Conservation (phyloP, 2,888 invertebrate genomes). For the Phanerotoma sp. region DNA sequence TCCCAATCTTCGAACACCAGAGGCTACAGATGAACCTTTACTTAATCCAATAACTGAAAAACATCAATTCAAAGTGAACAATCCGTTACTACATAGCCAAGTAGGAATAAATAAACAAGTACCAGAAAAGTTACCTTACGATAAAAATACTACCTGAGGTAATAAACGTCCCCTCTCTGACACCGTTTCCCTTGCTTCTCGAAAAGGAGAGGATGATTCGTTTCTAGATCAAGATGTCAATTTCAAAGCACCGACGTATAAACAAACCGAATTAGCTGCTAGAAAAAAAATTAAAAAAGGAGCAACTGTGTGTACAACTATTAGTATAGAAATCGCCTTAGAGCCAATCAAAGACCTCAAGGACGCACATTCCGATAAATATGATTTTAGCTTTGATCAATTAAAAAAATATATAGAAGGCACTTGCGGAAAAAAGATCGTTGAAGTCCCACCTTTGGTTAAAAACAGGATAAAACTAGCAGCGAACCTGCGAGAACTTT, state of each 20-base stretch:
- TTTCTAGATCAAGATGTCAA: no score
- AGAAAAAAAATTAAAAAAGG: no score
- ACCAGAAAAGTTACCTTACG: no score
- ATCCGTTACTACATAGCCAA: neutral
- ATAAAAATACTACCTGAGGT: no score
- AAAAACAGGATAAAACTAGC: neutral
- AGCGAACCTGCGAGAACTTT: neutral
- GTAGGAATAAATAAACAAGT: no score
- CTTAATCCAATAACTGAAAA: no score
- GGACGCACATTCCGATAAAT: neutral
- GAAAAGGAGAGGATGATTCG: no score
- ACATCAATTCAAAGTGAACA: neutral
- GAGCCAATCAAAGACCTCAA: neutral
- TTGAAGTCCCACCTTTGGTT: neutral
- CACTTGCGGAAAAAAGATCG: neutral
- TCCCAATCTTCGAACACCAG: neutral
- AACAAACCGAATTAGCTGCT: no score
- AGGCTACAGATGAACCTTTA: neutral
- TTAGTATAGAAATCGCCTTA: neutral
- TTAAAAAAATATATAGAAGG: neutral
- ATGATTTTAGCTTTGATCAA: neutral
- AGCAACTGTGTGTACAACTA: no score
- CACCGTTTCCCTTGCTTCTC: no score
- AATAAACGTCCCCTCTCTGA: no score
- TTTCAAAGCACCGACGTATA: no score